Percentiles rank a stretch among this genome's conserved stretches.
Evolutionary conservation across 2,113 vertebrate species (phyloP).

Genomic region (Sorex fumeus): DNA sequence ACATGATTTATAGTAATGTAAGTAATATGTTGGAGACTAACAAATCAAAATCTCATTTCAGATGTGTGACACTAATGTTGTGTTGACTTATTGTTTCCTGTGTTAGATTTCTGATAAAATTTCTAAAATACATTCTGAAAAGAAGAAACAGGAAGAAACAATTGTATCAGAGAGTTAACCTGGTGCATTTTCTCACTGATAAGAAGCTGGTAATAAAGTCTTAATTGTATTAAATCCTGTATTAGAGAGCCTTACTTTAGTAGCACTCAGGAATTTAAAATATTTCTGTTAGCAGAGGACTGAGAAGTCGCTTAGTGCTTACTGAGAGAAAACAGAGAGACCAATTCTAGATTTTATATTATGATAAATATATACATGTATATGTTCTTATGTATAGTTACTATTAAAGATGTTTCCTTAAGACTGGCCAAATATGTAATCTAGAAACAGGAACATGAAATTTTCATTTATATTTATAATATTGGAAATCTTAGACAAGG

Average conservation of each 20-base stretch:
- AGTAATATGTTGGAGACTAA: constrained; percentile 90
- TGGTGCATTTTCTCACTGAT: constrained; percentile 19
- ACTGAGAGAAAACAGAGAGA: constrained; percentile 61
- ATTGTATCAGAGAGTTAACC: constrained; percentile 69
- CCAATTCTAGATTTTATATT: constrained; percentile 78
- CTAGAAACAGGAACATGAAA: constrained; percentile 83
- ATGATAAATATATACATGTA: not conserved
- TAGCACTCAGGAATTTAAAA: not conserved
- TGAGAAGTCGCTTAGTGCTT: constrained; percentile 27
- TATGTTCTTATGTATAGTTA: constrained; percentile 26
- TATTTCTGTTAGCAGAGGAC: constrained; percentile 5
- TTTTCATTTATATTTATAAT: constrained; percentile 82
- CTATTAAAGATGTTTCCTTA: constrained; percentile 81
- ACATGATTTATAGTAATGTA: constrained; percentile 90
- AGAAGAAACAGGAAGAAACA: constrained; percentile 75
- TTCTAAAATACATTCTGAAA: constrained; percentile 85
- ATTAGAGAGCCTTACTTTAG: constrained; percentile 12
- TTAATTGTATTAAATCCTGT: constrained; percentile 67
- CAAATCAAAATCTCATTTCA: constrained; percentile 97
- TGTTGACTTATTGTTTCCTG: constrained; percentile 90
- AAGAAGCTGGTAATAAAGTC: constrained; percentile 67
- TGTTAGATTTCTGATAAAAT: constrained; percentile 91
- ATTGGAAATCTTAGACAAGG: constrained; percentile 73
- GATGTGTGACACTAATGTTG: constrained; percentile 91
- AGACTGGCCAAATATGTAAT: constrained; percentile 85